Evolutionary conservation across 2,888 invertebrate genomes (phyloP), one percentile per base, ranked within the genome.

Genomic region (Ennomos erosarius): DNA sequence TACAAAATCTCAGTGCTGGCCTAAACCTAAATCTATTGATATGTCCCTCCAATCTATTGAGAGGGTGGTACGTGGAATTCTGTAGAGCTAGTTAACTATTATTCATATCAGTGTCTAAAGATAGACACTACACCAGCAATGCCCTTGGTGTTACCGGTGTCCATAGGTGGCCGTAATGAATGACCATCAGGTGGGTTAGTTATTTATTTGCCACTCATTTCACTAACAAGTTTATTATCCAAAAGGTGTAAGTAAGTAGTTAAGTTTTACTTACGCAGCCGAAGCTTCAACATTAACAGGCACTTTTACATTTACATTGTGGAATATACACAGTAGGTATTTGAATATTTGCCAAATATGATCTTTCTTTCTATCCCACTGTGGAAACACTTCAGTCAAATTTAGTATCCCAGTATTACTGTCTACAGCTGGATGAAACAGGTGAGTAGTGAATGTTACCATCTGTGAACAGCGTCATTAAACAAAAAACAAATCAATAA

Each of bases 261-360:
- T 51, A 47, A 9, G 8, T 10, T 47, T 45, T 68, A 86, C 94
- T 94, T 91, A 96, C 95, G 94, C 83, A 72, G 90, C 87, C 59
- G 95, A 94, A 56, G 97, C 97, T 84, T 96, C 96, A 66, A 92
- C 86, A 87, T 97, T 96, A 36, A 94, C 90, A 61, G 96, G 94
- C 66, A 94, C 94, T 83, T 95, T 95, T 46, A 95, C 93, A 78
- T 96, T 95, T n/a, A 98, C 93, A 88, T 98, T 96, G 64, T 95
- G 93, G 87, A 99, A 97, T 75, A 97, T 94, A 85, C 96, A 95
- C 65, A 96, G 94, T 56, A 97, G 93, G 84, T 96, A 98, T 85
- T 97, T 96, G 37, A 98, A 87, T 69, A 98, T 93, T 87, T 98
- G 98, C 97, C 98, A 98, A 44, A 99, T 92, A 77, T 97, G 97